A percentile compares a stretch with the other conserved stretches of the same genome.
Evolutionary conservation across 2,797 vertebrate genomes (phyloP).

Genomic region (Chiroxiphia lanceolata): DNA sequence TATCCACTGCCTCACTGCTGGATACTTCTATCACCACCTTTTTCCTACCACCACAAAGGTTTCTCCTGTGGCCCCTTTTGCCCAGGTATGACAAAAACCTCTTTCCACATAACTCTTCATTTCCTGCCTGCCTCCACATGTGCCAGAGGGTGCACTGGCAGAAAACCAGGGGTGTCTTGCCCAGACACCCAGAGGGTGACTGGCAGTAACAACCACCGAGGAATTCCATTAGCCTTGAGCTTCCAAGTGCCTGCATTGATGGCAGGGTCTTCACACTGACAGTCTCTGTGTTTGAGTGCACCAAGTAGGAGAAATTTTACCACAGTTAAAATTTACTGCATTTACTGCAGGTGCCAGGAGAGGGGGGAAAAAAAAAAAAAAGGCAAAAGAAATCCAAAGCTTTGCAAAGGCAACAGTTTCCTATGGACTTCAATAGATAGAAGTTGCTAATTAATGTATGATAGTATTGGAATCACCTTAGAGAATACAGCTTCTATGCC

Average conservation of each 20-base stretch:
- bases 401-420: not conserved
- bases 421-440: not conserved
- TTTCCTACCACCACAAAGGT: not conserved
- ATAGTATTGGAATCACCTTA: not conserved
- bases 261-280: not conserved
- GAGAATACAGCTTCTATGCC: not conserved
- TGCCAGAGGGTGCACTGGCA: fast-evolving
- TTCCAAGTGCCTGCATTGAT: not conserved
- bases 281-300: not conserved
- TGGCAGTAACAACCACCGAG: not conserved
- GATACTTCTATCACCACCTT: not conserved
- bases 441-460: not conserved
- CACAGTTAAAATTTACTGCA: too few species aligned
- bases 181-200: not conserved
- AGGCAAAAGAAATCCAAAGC: not conserved
- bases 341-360: not conserved
- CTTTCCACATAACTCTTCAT: not conserved
- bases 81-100: not conserved
- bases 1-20: not conserved
- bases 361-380: too few species aligned
- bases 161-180: not conserved
- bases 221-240: not conserved
- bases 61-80: not conserved
- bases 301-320: not conserved
- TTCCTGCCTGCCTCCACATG: not conserved